Evolutionary conservation across 2,888 invertebrate species (phyloP).

Genomic region (Tribolium freemani): DNA sequence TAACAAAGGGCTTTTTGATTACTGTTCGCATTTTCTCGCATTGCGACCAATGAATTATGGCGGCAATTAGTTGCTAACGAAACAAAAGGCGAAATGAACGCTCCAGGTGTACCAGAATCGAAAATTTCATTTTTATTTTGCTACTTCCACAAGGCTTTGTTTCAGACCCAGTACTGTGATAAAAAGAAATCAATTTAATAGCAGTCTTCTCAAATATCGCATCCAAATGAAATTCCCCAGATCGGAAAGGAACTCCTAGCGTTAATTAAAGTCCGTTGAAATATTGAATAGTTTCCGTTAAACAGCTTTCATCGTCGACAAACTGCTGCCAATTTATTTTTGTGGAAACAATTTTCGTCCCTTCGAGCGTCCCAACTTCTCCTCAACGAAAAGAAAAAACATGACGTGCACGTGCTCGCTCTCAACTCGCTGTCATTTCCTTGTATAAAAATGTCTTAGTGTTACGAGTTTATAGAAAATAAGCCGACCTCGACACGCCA

Average conservation of each 20-base stretch:
- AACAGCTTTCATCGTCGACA: conserved; percentile 33
- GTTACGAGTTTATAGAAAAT: conserved; percentile 21
- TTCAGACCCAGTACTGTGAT: too few relatives aligned
- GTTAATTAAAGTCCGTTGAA: conserved; percentile 37
- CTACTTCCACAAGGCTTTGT: too few relatives aligned
- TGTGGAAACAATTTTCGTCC: conserved; percentile 27
- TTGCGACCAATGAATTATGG: conserved; percentile 39
- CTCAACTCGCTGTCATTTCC: conserved; percentile 17
- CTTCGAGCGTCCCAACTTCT: conserved; percentile 1
- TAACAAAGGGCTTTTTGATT: conserved; percentile 45
- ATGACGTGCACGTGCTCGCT: conserved; percentile 30
- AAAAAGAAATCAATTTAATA: too few relatives aligned
- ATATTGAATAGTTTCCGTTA: conserved; percentile 35
- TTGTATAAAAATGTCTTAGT: conserved; percentile 23
- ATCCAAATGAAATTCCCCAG: neutral
- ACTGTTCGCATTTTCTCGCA: conserved; percentile 40
- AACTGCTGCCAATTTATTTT: conserved; percentile 39
- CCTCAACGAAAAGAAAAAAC: neutral
- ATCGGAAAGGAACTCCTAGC: conserved; percentile 1
- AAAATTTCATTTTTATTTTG: neutral
- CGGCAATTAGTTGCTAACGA: conserved; percentile 35
- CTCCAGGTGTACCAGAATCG: conserved; percentile 1
- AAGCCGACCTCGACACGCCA: conserved; percentile 12
- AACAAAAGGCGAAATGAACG: conserved; percentile 28
- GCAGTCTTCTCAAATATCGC: too few relatives aligned